A percentile compares a stretch with the other conserved stretches of the same genome.
These are phyloP conservation scores for Isichthys henryi DNA, from an alignment of 2,113 vertebrate genomes.

Conservation along the genomic window DNA sequence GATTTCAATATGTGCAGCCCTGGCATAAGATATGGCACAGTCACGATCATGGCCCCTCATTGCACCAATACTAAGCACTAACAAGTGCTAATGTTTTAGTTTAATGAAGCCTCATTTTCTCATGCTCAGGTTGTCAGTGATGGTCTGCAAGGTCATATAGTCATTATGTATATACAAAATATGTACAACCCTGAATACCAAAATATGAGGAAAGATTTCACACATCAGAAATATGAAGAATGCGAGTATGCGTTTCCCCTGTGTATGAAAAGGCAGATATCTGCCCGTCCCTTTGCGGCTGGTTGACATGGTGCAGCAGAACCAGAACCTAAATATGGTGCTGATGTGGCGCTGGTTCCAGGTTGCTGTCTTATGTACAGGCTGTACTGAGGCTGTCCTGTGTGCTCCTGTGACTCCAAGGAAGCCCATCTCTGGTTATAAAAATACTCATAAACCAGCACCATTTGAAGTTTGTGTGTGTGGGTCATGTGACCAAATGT, in stretches of 20 bases:
- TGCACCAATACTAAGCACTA: neutral
- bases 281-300: neutral
- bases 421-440: neutral
- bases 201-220: neutral
- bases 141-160: neutral
- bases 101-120: neutral
- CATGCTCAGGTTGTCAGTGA: neutral
- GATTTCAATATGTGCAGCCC: neutral
- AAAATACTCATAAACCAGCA: neutral
- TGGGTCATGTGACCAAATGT: neutral
- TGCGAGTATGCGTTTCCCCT: neutral
- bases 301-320: neutral
- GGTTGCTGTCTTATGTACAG: neutral
- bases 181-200: neutral
- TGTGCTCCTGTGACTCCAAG: neutral
- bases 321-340: neutral
- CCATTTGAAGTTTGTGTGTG: neutral
- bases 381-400: neutral
- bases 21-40: neutral
- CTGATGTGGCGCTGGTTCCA: neutral
- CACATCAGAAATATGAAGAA: neutral
- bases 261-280: neutral
- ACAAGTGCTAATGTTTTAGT: neutral
- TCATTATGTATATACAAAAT: neutral
- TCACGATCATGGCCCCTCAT: neutral